Conservation (phyloP, 2,888 invertebrate species). For the Zootermopsis nevadensis region DNA sequence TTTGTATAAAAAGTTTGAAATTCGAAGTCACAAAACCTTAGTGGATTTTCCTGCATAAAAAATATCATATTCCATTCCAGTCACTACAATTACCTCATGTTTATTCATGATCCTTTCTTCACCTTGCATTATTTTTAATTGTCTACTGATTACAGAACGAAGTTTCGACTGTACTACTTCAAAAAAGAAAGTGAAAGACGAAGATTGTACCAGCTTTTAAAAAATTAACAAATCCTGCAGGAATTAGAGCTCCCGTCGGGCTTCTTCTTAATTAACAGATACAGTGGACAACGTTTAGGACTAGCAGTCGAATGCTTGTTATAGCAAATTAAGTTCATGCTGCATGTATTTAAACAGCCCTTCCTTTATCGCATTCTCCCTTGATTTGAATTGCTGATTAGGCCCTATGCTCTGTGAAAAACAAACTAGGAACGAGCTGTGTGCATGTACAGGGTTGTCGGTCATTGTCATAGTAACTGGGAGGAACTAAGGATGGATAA, state of each 20-base stretch:
- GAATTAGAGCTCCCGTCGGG: not conserved
- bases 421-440: conserved; percentile 28
- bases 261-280: conserved; percentile 41
- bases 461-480: conserved; percentile 8
- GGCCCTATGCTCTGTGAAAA: conserved; percentile 35
- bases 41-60: conserved; percentile 30
- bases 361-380: conserved; percentile 41
- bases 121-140: conserved; percentile 43
- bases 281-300: conserved; percentile 45
- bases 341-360: conserved; percentile 39
- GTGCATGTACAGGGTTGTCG: not conserved
- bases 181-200: conserved; percentile 12
- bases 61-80: conserved; percentile 31
- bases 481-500: conserved; percentile 3
- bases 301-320: conserved; percentile 44
- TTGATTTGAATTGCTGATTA: conserved; percentile 47
- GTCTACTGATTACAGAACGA: conserved; percentile 37
- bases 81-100: conserved; percentile 22
- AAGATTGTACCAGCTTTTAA: conserved; percentile 15
- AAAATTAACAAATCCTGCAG: conserved; percentile 24
- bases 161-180: conserved; percentile 17
- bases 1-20: conserved; percentile 29
- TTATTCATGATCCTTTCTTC: conserved; percentile 37
- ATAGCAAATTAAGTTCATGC: conserved; percentile 47
- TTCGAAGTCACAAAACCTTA: conserved; percentile 22